phyloP scores from a whole-genome alignment of 1,140 invertebrate genomes.

The Zaprionus kolodkinae region DNA sequence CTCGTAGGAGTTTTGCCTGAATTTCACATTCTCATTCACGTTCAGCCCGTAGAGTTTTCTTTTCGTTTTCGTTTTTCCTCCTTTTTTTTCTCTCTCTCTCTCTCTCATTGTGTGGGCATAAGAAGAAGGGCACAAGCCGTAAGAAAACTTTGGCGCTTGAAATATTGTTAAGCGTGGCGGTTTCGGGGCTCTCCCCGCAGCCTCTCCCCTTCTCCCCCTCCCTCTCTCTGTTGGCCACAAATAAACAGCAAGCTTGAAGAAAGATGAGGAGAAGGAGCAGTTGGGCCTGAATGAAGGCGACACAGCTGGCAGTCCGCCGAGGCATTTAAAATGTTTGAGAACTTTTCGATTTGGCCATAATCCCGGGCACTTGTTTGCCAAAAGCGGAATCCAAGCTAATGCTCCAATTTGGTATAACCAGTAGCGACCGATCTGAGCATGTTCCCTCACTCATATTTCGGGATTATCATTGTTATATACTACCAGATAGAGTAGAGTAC shows the following conservation, averaged over 20 bases:
- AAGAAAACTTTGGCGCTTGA: conserved; percentile 76
- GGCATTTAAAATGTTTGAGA: conserved; percentile 56
- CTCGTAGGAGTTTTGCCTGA: conserved; percentile 37
- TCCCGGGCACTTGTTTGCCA: conserved; percentile 52
- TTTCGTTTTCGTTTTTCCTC: conserved; percentile 55
- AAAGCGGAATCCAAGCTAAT: conserved; percentile 23
- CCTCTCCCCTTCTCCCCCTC: background rate
- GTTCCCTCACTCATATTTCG: conserved; percentile 43
- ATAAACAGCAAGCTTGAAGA: conserved; percentile 43
- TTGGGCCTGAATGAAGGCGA: conserved; percentile 14
- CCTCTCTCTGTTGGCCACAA: conserved; percentile 33
- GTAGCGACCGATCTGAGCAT: conserved; percentile 8
- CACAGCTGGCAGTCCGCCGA: conserved; percentile 60
- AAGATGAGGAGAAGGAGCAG: too few species aligned
- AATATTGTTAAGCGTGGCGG: conserved; percentile 71
- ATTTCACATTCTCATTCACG: conserved; percentile 57
- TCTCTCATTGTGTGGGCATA: conserved; percentile 42
- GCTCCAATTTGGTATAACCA: conserved; percentile 12
- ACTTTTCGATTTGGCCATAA: conserved; percentile 66
- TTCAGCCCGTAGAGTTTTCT: conserved; percentile 53
- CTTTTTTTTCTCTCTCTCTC: conserved; percentile 4
- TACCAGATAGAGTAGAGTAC: background rate
- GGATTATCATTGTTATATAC: conserved; percentile 67
- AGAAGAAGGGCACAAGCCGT: conserved; percentile 41
- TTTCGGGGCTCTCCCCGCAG: background rate